Percentiles rank a stretch among this genome's conserved stretches.
These are phyloP conservation scores for Pocillopora meandrina DNA, from an alignment of 92 coral and sea anemone species.

Conservation along the genomic window DNA sequence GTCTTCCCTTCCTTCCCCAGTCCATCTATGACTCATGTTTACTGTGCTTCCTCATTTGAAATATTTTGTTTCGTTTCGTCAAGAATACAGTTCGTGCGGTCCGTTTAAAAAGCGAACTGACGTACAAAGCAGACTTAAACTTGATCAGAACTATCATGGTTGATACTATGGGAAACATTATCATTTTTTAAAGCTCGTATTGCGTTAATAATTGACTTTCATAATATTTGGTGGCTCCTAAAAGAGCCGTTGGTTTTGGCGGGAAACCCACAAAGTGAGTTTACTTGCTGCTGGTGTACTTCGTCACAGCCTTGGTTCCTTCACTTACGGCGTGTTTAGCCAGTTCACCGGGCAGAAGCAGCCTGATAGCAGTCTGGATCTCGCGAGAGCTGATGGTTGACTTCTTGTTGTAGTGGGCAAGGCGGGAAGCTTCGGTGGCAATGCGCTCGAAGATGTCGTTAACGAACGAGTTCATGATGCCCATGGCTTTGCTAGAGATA, in stretches of 20 bases:
- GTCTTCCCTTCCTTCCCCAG: too few relatives aligned
- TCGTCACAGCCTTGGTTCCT: slow-evolving; percentile 98
- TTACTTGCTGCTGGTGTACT: slow-evolving; percentile 98
- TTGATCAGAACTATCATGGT: too few relatives aligned
- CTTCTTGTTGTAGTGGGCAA: slow-evolving; percentile 96
- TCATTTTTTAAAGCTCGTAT: too few relatives aligned
- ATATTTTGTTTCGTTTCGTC: too few relatives aligned
- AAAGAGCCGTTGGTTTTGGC: too few relatives aligned
- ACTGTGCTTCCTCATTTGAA: too few relatives aligned
- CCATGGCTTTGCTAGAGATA: slow-evolving; percentile 93
- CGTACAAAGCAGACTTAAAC: too few relatives aligned
- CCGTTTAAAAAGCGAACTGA: too few relatives aligned
- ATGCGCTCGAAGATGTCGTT: slow-evolving; percentile 89
- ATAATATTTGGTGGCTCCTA: not conserved
- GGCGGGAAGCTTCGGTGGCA: slow-evolving; percentile 78
- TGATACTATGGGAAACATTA: too few relatives aligned
- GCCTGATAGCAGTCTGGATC: slow-evolving; percentile 78
- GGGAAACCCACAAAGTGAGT: slow-evolving; percentile 23
- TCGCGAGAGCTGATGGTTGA: slow-evolving; percentile 88
- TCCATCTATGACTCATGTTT: too few relatives aligned
- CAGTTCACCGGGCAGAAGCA: slow-evolving; percentile 84
- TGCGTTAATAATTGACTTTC: slow-evolving; percentile 21
- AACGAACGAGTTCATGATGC: slow-evolving; percentile 90
- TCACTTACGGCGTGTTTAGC: slow-evolving; percentile 93
- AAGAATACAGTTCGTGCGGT: too few relatives aligned